A percentile compares a stretch with the other conserved stretches of the same genome.
Evolutionary conservation across 1,140 invertebrate genomes (phyloP).

Genomic region (Holotrichia oblita): DNA sequence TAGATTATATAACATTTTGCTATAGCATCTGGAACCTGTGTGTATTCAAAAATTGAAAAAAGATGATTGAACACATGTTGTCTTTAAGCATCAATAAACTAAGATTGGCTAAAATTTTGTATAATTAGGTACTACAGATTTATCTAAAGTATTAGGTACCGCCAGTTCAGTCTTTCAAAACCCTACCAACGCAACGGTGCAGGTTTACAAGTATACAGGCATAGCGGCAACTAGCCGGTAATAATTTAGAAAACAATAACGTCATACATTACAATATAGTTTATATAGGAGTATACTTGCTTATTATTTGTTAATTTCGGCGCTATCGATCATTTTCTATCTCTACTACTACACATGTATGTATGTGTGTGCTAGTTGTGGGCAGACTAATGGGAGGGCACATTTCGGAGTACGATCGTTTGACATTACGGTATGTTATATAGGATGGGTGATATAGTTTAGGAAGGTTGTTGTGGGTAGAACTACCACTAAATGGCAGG

Average conservation of each 20-base stretch:
- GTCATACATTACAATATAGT: background rate
- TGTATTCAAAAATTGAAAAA: no score
- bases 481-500: constrained; percentile 42
- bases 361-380: background rate
- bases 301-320: constrained; percentile 40
- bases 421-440: constrained; percentile 38
- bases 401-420: constrained; percentile 14
- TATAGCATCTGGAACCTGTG: no score
- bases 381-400: background rate
- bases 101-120: no score
- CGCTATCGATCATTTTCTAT: constrained; percentile 33
- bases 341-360: no score
- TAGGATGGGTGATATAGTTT: constrained; percentile 38
- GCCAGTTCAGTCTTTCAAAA: no score
- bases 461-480: constrained; percentile 37
- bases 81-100: no score
- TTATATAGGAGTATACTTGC: background rate
- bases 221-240: background rate
- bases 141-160: no score
- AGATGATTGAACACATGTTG: no score
- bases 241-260: background rate
- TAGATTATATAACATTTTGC: no score
- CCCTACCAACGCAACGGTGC: no score
- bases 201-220: background rate
- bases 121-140: no score